Percentiles rank a stretch among this genome's conserved stretches.
phyloP scores from a whole-genome alignment of 2,797 vertebrate genomes.

The Lutjanus campechanus region DNA sequence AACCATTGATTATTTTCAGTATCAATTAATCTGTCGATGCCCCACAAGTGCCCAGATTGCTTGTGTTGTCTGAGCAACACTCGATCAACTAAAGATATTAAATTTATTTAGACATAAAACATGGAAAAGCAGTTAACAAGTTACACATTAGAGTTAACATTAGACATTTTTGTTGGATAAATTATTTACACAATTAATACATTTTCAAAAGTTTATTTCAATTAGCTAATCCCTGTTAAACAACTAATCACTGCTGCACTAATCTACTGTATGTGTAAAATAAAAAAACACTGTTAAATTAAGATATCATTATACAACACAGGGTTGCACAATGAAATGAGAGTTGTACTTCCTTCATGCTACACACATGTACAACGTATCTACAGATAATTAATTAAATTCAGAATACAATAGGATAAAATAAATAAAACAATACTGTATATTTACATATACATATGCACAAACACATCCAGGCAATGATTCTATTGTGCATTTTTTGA shows the following conservation, averaged over 20 bases:
- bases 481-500: too few relatives aligned
- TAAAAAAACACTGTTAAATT: conserved; percentile 9
- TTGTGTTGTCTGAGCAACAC: not conserved
- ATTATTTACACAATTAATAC: not conserved
- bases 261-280: not conserved
- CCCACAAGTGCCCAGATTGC: conserved; percentile 4
- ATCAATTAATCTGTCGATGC: conserved; percentile 30
- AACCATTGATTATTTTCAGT: conserved; percentile 55
- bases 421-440: too few relatives aligned
- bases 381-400: too few relatives aligned
- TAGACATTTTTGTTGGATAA: not conserved
- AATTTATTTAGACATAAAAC: conserved; percentile 1
- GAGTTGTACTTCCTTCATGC: too few relatives aligned
- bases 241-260: not conserved
- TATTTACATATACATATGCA: too few relatives aligned
- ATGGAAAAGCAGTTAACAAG: not conserved
- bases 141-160: too few relatives aligned
- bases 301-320: too few relatives aligned
- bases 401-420: too few relatives aligned
- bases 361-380: too few relatives aligned
- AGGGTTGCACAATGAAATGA: too few relatives aligned
- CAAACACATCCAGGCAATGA: too few relatives aligned
- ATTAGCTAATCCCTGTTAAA: not conserved
- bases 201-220: not conserved
- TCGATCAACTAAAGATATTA: conserved; percentile 10